phyloP scores from a whole-genome alignment of 2,888 invertebrate species.

The Amblyteles armatorius region DNA sequence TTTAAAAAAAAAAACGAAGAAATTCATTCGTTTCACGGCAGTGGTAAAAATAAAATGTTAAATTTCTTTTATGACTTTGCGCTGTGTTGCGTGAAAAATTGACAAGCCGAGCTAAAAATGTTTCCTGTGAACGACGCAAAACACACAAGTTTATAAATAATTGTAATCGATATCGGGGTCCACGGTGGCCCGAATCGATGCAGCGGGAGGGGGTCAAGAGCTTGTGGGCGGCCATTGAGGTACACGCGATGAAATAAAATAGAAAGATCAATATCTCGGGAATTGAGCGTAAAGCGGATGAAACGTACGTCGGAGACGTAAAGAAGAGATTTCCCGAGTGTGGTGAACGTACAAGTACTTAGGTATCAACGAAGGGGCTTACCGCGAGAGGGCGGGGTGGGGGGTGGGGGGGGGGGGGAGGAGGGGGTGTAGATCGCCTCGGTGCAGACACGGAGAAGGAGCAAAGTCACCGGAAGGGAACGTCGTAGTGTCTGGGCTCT shows the following conservation, averaged over 20 bases:
- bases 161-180: neutral
- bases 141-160: neutral
- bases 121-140: neutral
- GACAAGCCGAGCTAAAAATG: neutral
- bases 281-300: constrained; percentile 7
- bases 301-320: neutral
- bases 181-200: neutral
- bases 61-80: neutral
- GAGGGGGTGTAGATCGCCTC: constrained; percentile 16
- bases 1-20: neutral
- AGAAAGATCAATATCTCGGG: neutral
- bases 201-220: neutral
- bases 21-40: neutral
- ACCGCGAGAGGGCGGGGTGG: neutral
- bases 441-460: constrained; percentile 44
- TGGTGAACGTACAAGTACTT: constrained; percentile 22
- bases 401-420: neutral
- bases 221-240: neutral
- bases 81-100: neutral
- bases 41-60: neutral
- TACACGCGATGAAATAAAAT: neutral
- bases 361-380: constrained; percentile 41
- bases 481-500: constrained; percentile 27
- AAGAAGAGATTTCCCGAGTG: constrained; percentile 16
- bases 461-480: constrained; percentile 72